These are phyloP conservation scores for Halichoeres trimaculatus DNA, from an alignment of 2,113 vertebrate species.

Conservation along the genomic window DNA sequence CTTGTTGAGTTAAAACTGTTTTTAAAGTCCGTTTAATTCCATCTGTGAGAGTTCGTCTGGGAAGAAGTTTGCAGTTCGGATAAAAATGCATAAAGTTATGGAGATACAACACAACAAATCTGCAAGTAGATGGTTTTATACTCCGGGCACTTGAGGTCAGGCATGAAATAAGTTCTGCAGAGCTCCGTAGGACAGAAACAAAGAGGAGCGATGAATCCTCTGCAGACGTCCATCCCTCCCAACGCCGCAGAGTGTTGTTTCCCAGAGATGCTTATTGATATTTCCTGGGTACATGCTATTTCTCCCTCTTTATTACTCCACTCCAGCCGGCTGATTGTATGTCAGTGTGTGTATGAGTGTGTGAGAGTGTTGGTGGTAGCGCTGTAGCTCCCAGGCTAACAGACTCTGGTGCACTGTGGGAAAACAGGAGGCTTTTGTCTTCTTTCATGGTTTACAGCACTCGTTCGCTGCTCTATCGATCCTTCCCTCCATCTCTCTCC, in stretches of 20 bases:
- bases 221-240: conserved; percentile 23
- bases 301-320: conserved; percentile 46
- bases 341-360: conserved; percentile 52
- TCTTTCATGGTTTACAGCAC: conserved; percentile 80
- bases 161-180: conserved; percentile 33
- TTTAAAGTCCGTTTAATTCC: too few species aligned
- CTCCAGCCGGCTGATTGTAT: conserved; percentile 49
- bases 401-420: conserved; percentile 74
- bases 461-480: conserved; percentile 80
- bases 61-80: background rate
- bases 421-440: conserved; percentile 82
- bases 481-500: conserved; percentile 70
- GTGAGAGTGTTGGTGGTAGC: conserved; percentile 54
- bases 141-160: conserved; percentile 43
- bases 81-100: conserved; percentile 1
- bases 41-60: too few species aligned
- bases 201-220: conserved; percentile 47
- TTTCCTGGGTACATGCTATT: conserved; percentile 59
- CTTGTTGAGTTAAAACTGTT: too few species aligned
- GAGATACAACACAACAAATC: background rate
- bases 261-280: conserved; percentile 68
- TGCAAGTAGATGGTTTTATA: conserved; percentile 22
- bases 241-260: conserved; percentile 44
- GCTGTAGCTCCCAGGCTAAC: conserved; percentile 74
- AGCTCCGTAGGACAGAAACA: conserved; percentile 36